phyloP scores from a whole-genome alignment of 2,888 invertebrate species.

The Rugalucina vietnamica region DNA sequence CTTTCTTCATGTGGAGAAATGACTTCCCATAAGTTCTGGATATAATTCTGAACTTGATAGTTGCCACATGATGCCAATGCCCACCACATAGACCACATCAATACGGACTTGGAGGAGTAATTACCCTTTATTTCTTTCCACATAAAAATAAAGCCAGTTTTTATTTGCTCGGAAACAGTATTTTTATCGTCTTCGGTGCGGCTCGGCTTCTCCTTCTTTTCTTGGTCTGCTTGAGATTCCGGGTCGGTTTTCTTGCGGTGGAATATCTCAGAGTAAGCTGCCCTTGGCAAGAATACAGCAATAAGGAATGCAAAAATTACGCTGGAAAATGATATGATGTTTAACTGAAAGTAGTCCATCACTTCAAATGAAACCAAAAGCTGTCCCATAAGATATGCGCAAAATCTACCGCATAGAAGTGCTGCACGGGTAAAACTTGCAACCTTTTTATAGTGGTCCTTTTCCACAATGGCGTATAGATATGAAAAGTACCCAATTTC shows the following conservation, averaged over 20 bases:
- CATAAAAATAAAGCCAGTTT: conserved; percentile 84
- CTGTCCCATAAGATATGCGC: conserved; percentile 91
- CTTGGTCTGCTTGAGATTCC: background rate
- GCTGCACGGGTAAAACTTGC: conserved; percentile 94
- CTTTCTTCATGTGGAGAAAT: conserved; percentile 71
- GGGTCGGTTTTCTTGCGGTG: background rate
- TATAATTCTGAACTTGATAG: conserved; percentile 90
- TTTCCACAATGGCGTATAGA: conserved; percentile 95
- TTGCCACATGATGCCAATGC: conserved; percentile 90
- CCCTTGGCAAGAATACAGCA: background rate
- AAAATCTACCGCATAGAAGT: conserved; percentile 90
- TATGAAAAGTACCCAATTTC: conserved; percentile 97
- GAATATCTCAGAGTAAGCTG: conserved; percentile 35
- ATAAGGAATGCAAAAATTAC: background rate
- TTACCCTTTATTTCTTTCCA: conserved; percentile 60
- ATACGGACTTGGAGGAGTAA: conserved; percentile 84
- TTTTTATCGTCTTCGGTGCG: too few relatives aligned
- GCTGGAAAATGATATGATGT: conserved; percentile 92
- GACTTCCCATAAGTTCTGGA: conserved; percentile 92
- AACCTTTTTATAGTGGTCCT: conserved; percentile 90
- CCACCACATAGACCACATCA: conserved; percentile 93
- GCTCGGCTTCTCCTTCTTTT: background rate
- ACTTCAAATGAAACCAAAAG: conserved; percentile 88
- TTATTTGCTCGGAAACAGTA: background rate
- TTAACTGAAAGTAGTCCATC: conserved; percentile 90